These are phyloP conservation scores for Theristus sp. DNA, from an alignment of 2,888 invertebrate species.

Conservation along the genomic window DNA sequence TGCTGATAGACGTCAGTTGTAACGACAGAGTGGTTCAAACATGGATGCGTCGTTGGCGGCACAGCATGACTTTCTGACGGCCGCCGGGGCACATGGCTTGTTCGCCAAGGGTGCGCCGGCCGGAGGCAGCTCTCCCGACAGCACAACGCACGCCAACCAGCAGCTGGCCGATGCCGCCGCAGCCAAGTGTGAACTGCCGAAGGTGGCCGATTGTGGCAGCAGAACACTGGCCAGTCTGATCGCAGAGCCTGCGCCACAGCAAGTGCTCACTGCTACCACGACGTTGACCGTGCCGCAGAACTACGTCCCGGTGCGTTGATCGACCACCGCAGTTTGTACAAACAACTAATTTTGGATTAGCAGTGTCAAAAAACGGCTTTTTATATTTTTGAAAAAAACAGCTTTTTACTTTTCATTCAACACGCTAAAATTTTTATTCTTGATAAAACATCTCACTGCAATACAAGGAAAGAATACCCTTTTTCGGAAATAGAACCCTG, in stretches of 20 bases:
- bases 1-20: no score
- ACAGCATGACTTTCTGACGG: not conserved
- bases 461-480: no score
- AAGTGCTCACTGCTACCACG: conserved; percentile 9
- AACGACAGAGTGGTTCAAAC: not conserved
- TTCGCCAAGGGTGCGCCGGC: not conserved
- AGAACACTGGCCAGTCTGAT: conserved; percentile 7
- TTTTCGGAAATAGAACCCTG: no score
- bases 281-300: conserved; percentile 8
- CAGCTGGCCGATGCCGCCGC: not conserved
- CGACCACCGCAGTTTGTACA: no score
- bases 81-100: no score
- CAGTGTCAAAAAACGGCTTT: no score
- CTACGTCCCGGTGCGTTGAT: not conserved
- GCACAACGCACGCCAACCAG: not conserved
- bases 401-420: not conserved
- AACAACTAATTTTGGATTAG: no score
- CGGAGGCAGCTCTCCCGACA: conserved; percentile 3
- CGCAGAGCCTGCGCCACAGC: conserved; percentile 8
- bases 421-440: not conserved
- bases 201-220: not conserved
- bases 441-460: no score
- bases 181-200: not conserved
- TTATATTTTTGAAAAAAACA: no score
- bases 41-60: not conserved